phyloP scores from a whole-genome alignment of 1,140 invertebrate genomes.

The Cotesia chilonis region DNA sequence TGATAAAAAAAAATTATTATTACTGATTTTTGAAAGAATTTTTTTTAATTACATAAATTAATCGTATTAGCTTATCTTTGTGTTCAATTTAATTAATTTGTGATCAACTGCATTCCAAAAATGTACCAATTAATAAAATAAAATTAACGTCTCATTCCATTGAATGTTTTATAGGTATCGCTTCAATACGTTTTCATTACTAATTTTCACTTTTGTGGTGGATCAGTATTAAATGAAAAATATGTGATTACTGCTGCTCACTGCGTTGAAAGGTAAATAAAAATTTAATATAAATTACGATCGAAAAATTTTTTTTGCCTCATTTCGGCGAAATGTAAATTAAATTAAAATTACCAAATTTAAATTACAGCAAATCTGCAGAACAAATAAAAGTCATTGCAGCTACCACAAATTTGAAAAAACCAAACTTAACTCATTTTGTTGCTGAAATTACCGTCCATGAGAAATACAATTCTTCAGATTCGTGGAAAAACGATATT shows the following conservation, averaged over 20 bases:
- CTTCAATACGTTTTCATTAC: background rate
- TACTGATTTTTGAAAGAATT: no score
- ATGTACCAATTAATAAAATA: no score
- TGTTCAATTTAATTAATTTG: no score
- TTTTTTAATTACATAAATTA: no score
- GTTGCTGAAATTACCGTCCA: slow-evolving; percentile 32
- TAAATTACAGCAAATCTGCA: slow-evolving; percentile 4
- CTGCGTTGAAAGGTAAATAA: slow-evolving; percentile 49
- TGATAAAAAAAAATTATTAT: no score
- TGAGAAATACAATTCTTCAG: slow-evolving; percentile 22
- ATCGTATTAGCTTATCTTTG: no score
- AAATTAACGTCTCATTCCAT: no score
- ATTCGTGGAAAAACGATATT: slow-evolving; percentile 39
- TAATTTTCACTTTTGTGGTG: slow-evolving; percentile 61
- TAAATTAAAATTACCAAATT: background rate
- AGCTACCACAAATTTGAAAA: slow-evolving; percentile 30
- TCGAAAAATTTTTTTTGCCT: no score
- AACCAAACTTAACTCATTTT: slow-evolving; percentile 9
- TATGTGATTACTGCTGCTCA: slow-evolving; percentile 67
- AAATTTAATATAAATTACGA: background rate
- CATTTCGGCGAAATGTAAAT: no score
- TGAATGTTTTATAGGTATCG: slow-evolving; percentile 28
- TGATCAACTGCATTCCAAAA: background rate
- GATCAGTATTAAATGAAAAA: slow-evolving; percentile 61
- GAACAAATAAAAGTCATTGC: slow-evolving; percentile 24